Base-by-base conservation (phyloP, 1,140 invertebrate species). In the Coenobita brevimanus region DNA sequence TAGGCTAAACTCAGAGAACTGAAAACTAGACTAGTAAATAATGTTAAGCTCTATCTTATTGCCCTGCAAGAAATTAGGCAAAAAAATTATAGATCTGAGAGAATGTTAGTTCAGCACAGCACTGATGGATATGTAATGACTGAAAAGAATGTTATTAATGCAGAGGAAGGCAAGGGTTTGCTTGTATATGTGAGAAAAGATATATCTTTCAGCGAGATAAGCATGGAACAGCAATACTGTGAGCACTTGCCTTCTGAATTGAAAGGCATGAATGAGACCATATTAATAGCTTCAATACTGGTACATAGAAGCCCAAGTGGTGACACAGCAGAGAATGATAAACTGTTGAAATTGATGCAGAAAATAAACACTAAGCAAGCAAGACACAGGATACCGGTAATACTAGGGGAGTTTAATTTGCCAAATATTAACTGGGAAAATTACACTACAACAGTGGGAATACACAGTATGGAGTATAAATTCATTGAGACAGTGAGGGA, bases 211-310 rank as follows among this genome's bases (percentile, higher is more conserved):
- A 78, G 2, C n/a, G 75, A 78, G 43, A n/a, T 78, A 43, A 43
- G 21, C 41, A 78, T 46, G 33, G 75, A 78, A 54, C 75, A 78
- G 30, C 75, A 78, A 78, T 78, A 78, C n/a, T n/a, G 75, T 78
- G 75, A 78, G n/a, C 10, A 43, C 36, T 43, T 78, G 41, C 10
- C 8, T 46, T 43, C n/a, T 78, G 38, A 46, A n/a, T 13, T 43
- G 15, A 78, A 27, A 13, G 38, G 75, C 30, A 46, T 13, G 24
- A 54, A 15, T 36, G 38, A 30, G 4, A 15, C 6, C n/a, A 78
- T 78, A 46, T 78, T 78, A 46, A 78, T 46, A 43, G 33, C n/a
- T 46, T 78, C 75, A 46, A 24, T 78, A n/a, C n/a, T n/a, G n/a
- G n/a, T n/a, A 46, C 46, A 78, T 27, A 78, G 75, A n/a, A 75